Evolutionary conservation across 2,888 invertebrate species (phyloP).

Genomic region (Zootermopsis nevadensis): DNA sequence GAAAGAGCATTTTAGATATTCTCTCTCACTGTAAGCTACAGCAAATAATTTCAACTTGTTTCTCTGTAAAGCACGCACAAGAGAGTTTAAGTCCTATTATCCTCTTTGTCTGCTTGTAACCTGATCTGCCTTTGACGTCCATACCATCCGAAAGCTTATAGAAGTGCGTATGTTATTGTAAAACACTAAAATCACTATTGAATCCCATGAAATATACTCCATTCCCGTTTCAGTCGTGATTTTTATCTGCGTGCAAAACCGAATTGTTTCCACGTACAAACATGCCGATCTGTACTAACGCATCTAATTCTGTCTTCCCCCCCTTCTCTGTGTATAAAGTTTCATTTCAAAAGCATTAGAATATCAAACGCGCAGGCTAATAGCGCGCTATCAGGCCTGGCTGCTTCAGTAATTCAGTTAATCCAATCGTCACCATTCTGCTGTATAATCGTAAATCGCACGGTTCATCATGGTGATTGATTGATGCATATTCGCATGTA

Average conservation of each 20-base stretch:
- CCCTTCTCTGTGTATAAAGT: slow-evolving; percentile 33
- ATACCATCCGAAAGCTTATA: too few relatives aligned
- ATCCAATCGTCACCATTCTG: slow-evolving; percentile 45
- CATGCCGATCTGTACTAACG: neutral
- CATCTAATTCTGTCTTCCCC: slow-evolving; percentile 20
- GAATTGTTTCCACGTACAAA: slow-evolving; percentile 3
- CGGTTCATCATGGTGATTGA: slow-evolving; percentile 42
- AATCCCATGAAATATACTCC: neutral
- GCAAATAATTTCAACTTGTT: too few relatives aligned
- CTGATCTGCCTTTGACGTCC: too few relatives aligned
- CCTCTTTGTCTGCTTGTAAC: too few relatives aligned
- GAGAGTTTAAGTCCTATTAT: too few relatives aligned
- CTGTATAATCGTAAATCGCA: slow-evolving; percentile 42
- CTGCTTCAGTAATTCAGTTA: slow-evolving; percentile 50
- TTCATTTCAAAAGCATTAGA: slow-evolving; percentile 47
- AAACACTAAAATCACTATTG: neutral
- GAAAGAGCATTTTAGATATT: too few relatives aligned
- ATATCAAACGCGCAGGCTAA: slow-evolving; percentile 43
- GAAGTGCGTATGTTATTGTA: too few relatives aligned
- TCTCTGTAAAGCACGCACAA: too few relatives aligned
- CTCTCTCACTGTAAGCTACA: too few relatives aligned
- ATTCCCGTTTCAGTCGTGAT: neutral
- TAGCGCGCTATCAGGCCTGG: slow-evolving; percentile 38
- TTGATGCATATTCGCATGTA: slow-evolving; percentile 42
- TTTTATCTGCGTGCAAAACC: neutral